phyloP scores from a whole-genome alignment of 2,888 invertebrate genomes.

The Epistrophe grossulariae region DNA sequence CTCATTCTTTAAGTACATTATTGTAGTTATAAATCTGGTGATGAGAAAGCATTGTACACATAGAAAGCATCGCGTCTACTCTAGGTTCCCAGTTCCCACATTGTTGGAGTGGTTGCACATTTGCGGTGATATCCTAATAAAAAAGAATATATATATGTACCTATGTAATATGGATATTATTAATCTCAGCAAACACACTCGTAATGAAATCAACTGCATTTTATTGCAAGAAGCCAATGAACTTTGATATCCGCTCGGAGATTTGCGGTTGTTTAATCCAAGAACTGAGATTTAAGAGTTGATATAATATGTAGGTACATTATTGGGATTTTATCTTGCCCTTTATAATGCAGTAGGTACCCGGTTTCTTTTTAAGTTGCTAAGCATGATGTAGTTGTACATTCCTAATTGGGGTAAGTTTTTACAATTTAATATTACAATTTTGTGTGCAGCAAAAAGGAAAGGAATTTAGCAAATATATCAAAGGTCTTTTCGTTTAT shows the following conservation, averaged over 20 bases:
- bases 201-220: slow-evolving; percentile 4
- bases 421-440: no score
- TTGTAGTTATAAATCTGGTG: neutral
- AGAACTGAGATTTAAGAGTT: neutral
- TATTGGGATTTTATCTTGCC: neutral
- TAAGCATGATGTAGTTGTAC: no score
- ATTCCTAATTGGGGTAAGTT: no score
- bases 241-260: slow-evolving; percentile 33
- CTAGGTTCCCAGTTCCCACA: neutral
- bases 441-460: no score
- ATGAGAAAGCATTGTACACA: slow-evolving; percentile 27
- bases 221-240: slow-evolving; percentile 42
- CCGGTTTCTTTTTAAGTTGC: no score
- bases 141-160: neutral
- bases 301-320: no score
- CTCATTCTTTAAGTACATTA: neutral
- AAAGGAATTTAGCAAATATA: no score
- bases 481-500: no score
- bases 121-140: slow-evolving; percentile 30
- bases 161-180: slow-evolving; percentile 9
- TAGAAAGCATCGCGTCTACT: slow-evolving; percentile 13
- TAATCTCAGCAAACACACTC: slow-evolving; percentile 14
- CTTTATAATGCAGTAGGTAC: neutral
- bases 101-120: slow-evolving; percentile 34
- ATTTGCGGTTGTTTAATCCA: slow-evolving; percentile 15